Evolutionary conservation across 2,113 vertebrate species (phyloP).

Genomic region (Sardina pilchardus): DNA sequence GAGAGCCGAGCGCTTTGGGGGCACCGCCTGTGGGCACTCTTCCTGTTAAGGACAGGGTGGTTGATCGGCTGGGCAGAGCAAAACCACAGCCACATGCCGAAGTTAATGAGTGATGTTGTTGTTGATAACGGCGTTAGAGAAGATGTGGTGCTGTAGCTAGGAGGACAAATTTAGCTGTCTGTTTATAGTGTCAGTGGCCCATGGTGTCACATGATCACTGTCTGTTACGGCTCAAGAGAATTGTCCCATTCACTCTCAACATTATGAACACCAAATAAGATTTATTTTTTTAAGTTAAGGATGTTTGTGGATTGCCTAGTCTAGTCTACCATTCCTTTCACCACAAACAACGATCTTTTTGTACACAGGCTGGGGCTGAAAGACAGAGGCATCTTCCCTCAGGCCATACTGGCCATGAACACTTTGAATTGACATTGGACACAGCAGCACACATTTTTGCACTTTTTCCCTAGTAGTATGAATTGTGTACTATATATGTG

Average conservation of each 20-base stretch:
- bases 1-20: background rate
- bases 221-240: background rate
- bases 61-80: background rate
- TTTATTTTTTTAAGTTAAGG: background rate
- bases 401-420: too few relatives aligned
- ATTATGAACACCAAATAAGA: background rate
- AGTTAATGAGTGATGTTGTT: background rate
- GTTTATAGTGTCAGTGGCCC: background rate
- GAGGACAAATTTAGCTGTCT: background rate
- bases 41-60: slow-evolving; percentile 19
- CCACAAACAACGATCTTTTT: background rate
- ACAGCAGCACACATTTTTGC: too few relatives aligned
- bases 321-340: background rate
- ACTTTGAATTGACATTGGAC: too few relatives aligned
- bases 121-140: background rate
- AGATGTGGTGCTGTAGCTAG: background rate
- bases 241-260: background rate
- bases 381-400: too few relatives aligned
- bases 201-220: background rate
- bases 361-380: too few relatives aligned
- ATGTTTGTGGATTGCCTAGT: background rate
- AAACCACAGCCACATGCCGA: background rate
- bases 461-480: too few relatives aligned
- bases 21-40: background rate
- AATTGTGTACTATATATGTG: too few relatives aligned